phyloP scores from a whole-genome alignment of 2,113 vertebrate species.

The Montifringilla adamsi region DNA sequence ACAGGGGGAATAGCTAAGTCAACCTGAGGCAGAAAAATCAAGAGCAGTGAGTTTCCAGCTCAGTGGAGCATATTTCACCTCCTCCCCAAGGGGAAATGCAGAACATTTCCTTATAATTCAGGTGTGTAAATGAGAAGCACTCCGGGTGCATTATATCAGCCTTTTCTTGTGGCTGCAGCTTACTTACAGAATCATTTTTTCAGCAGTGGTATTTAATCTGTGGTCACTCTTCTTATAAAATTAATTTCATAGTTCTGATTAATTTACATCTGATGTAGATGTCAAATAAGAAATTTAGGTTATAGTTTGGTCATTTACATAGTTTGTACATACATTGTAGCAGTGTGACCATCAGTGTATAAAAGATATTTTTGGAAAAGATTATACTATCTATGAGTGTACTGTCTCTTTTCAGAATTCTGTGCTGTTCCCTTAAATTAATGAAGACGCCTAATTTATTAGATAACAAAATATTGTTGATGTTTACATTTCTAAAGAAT shows the following conservation, averaged over 20 bases:
- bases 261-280: not conserved
- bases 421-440: not conserved
- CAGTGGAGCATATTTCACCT: conserved; percentile 13
- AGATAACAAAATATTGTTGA: not conserved
- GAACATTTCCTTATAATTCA: conserved; percentile 37
- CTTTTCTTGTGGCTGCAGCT: not conserved
- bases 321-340: not conserved
- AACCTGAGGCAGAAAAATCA: conserved; percentile 14
- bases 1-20: not conserved
- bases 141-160: not conserved
- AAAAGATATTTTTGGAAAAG: not conserved
- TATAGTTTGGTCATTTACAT: not conserved
- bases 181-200: not conserved
- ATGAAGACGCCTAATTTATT: not conserved
- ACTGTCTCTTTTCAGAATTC: not conserved
- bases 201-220: not conserved
- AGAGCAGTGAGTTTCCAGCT: not conserved
- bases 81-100: conserved; percentile 16
- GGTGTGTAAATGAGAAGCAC: conserved; percentile 30
- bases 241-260: not conserved
- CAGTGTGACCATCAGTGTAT: not conserved
- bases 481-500: not conserved
- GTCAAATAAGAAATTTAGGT: not conserved
- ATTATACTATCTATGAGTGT: not conserved
- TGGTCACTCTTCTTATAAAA: not conserved